Evolutionary conservation across 2,113 vertebrate genomes (phyloP).

Genomic region (Anhinga anhinga): DNA sequence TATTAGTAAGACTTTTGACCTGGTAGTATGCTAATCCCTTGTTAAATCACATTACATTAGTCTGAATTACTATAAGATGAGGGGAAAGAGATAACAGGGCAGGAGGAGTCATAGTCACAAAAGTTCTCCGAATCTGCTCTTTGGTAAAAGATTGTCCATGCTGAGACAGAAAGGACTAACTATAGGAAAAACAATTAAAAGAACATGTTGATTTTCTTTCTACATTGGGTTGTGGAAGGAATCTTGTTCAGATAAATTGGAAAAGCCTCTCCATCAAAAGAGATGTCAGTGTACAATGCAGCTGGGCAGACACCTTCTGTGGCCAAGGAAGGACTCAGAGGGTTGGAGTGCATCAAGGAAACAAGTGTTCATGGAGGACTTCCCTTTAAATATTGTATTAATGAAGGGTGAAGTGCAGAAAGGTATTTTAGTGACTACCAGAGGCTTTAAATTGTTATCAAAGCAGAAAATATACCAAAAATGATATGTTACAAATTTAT

Average conservation of each 20-base stretch:
- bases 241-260: background rate
- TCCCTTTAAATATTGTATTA: background rate
- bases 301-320: background rate
- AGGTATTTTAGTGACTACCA: background rate
- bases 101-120: background rate
- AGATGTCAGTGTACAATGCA: background rate
- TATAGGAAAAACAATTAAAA: background rate
- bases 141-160: background rate
- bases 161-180: background rate
- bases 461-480: background rate
- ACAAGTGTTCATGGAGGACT: background rate
- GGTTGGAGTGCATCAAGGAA: fast-evolving
- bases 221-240: background rate
- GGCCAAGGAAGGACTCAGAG: background rate
- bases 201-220: background rate
- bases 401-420: background rate
- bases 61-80: background rate
- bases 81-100: background rate
- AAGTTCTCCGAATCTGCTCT: background rate
- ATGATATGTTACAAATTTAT: background rate
- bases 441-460: background rate
- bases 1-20: background rate
- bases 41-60: background rate
- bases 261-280: background rate
- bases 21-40: background rate